phyloP scores from a whole-genome alignment of 2,797 vertebrate species.

The Hippocampus kuda region DNA sequence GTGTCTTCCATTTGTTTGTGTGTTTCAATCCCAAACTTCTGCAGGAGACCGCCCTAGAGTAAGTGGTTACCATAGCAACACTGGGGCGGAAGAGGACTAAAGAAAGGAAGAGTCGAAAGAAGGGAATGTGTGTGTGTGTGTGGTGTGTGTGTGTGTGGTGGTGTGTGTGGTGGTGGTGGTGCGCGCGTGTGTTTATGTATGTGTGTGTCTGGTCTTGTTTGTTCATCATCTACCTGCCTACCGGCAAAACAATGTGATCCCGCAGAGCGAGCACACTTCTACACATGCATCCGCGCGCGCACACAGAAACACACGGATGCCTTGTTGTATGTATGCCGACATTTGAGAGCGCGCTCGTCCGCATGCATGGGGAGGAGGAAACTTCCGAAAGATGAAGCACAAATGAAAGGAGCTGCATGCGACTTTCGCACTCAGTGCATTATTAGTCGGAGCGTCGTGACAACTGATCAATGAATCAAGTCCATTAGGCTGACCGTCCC shows the following conservation, averaged over 20 bases:
- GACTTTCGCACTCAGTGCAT: slow-evolving; percentile 29
- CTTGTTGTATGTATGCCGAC: slow-evolving; percentile 19
- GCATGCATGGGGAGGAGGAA: slow-evolving; percentile 15
- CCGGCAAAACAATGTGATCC: slow-evolving; percentile 46
- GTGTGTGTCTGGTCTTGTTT: slow-evolving; percentile 30
- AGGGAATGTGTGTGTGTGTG: neutral
- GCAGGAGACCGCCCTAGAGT: slow-evolving; percentile 48
- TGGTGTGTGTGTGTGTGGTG: neutral
- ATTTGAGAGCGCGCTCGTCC: slow-evolving; percentile 24
- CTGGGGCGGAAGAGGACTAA: slow-evolving; percentile 35
- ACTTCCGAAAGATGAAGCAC: slow-evolving; percentile 21
- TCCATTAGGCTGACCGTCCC: slow-evolving; percentile 53
- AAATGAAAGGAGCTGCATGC: slow-evolving; percentile 34
- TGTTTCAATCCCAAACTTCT: slow-evolving; percentile 48
- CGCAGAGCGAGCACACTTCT: slow-evolving; percentile 26
- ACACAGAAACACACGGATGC: slow-evolving; percentile 16
- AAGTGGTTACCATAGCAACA: slow-evolving; percentile 58
- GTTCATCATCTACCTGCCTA: slow-evolving; percentile 53
- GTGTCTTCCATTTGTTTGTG: slow-evolving; percentile 18
- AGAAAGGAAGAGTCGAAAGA: slow-evolving; percentile 4
- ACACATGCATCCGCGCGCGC: slow-evolving; percentile 11
- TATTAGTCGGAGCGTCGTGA: slow-evolving; percentile 52
- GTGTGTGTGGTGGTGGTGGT: neutral
- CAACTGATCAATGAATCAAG: slow-evolving; percentile 62
- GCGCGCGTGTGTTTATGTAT: neutral